These are phyloP conservation scores for Synanceia verrucosa DNA, from an alignment of 2,797 vertebrate species.

Conservation along the genomic window DNA sequence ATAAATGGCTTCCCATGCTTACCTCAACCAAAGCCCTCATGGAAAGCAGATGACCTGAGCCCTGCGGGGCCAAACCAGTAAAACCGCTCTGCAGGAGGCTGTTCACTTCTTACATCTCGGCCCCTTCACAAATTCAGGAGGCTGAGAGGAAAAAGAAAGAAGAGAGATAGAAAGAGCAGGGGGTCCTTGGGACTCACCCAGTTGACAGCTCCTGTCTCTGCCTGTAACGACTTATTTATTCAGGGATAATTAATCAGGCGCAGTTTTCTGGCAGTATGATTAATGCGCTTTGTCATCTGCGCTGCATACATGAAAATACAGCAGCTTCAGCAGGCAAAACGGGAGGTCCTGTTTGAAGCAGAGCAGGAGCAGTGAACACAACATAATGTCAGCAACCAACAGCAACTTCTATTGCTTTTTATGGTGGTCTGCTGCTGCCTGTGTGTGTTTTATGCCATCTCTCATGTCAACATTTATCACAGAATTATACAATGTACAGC, in stretches of 20 bases:
- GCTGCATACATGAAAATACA: conserved; percentile 46
- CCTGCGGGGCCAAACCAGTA: conserved; percentile 48
- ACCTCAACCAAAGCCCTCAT: conserved; percentile 72
- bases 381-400: neutral
- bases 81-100: conserved; percentile 31
- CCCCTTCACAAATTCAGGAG: conserved; percentile 18
- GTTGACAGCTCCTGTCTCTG: conserved; percentile 80
- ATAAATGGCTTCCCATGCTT: conserved; percentile 67
- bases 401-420: neutral
- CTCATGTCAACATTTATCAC: neutral
- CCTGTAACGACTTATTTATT: conserved; percentile 83
- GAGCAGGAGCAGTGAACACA: neutral
- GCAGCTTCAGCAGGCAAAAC: neutral
- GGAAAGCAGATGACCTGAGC: conserved; percentile 65
- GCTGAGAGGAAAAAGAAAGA: conserved; percentile 1
- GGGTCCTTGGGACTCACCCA: conserved; percentile 64
- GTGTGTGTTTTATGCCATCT: neutral
- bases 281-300: conserved; percentile 78
- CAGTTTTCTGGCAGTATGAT: conserved; percentile 75
- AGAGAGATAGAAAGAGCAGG: conserved; percentile 20
- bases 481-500: neutral
- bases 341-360: conserved; percentile 1
- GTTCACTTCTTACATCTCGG: conserved; percentile 36
- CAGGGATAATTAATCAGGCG: conserved; percentile 81
- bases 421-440: neutral